Conservation (phyloP, 2,113 vertebrate genomes). For the Atherinomorus stipes region DNA sequence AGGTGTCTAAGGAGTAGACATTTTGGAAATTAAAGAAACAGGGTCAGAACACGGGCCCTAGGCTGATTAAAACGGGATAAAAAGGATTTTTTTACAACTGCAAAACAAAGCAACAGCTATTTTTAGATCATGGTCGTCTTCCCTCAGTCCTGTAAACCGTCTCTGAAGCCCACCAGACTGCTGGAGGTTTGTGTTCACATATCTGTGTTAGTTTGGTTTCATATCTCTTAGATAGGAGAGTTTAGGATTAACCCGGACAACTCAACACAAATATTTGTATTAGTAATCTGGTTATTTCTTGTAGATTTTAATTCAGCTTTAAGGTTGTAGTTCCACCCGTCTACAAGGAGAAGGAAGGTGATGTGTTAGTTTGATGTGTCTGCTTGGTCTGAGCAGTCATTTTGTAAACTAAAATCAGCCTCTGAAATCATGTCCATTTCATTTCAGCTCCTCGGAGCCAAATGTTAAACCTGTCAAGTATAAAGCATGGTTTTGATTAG, state of each 20-base stretch:
- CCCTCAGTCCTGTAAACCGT: too few relatives aligned
- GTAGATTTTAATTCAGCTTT: background rate
- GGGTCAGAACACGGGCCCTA: constrained; percentile 47
- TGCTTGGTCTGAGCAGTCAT: too few relatives aligned
- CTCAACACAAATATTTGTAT: too few relatives aligned
- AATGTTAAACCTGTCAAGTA: too few relatives aligned
- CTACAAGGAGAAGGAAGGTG: too few relatives aligned
- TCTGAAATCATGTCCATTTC: too few relatives aligned
- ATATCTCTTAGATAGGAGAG: constrained; percentile 8
- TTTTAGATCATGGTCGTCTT: constrained; percentile 20
- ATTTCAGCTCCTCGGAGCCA: too few relatives aligned
- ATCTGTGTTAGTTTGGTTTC: background rate
- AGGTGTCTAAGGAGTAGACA: constrained; percentile 45
- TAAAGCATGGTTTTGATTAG: too few relatives aligned
- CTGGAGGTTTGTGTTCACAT: background rate
- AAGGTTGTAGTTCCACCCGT: background rate
- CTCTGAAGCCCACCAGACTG: too few relatives aligned
- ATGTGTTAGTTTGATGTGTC: too few relatives aligned
- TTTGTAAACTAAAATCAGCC: too few relatives aligned
- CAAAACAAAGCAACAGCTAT: constrained; percentile 26
- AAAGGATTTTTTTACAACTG: too few relatives aligned
- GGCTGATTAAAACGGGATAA: constrained; percentile 46
- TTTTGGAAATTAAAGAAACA: constrained; percentile 55
- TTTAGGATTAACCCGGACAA: background rate
- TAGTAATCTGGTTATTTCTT: constrained; percentile 13